Percentiles rank a stretch among this genome's conserved stretches.
Conservation (phyloP, 2,888 invertebrate genomes). For the Aricia artaxerxes region DNA sequence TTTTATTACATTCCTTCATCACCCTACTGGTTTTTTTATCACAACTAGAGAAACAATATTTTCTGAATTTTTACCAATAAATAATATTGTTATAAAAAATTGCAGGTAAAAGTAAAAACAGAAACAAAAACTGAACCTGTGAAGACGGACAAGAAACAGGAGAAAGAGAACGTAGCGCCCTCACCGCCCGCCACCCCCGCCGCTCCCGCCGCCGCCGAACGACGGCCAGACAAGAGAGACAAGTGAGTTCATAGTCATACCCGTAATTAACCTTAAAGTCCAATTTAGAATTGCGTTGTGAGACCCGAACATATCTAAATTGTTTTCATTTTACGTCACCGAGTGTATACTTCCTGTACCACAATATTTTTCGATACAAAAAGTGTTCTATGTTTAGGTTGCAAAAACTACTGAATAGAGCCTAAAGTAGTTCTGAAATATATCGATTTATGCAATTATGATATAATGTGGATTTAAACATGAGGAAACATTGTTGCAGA, state of each 20-base stretch:
- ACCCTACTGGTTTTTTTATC: no score
- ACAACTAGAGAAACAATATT: no score
- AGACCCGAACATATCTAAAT: no score
- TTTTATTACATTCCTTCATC: not conserved
- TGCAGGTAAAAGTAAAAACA: slow-evolving; percentile 62
- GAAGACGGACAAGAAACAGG: slow-evolving; percentile 69
- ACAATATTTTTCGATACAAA: no score
- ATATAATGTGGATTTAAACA: slow-evolving; percentile 38
- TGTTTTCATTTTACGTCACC: no score
- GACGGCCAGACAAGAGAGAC: slow-evolving; percentile 61
- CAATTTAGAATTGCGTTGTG: no score
- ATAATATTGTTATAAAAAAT: not conserved
- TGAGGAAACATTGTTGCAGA: slow-evolving; percentile 64
- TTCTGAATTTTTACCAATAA: no score
- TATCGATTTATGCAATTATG: not conserved
- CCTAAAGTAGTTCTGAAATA: no score
- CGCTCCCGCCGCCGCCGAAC: slow-evolving; percentile 49
- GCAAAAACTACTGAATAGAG: no score
- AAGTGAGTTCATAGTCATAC: slow-evolving; percentile 56
- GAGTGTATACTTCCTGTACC: no score
- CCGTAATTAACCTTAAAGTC: no score
- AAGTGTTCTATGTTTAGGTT: no score
- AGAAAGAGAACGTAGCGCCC: slow-evolving; percentile 76
- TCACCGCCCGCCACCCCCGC: slow-evolving; percentile 63
- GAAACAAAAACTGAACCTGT: slow-evolving; percentile 61